These are phyloP conservation scores for Pipistrellus nathusii DNA, from an alignment of 2,797 vertebrate species.

Conservation along the genomic window DNA sequence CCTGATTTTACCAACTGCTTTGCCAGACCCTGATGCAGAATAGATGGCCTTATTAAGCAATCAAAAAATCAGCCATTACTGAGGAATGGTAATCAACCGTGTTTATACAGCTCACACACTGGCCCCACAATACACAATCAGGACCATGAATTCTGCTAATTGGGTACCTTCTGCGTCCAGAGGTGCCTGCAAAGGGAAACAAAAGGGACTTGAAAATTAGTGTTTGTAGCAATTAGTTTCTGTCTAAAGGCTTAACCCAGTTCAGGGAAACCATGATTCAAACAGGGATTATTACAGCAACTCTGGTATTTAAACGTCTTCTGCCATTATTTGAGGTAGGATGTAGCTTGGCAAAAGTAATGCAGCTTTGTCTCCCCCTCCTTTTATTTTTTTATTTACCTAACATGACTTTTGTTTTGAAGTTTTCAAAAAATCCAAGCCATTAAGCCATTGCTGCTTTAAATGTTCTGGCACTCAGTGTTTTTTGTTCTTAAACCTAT, in stretches of 20 bases:
- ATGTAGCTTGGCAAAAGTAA: slow-evolving; percentile 86
- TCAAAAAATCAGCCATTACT: slow-evolving; percentile 89
- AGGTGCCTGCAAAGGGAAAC: slow-evolving; percentile 89
- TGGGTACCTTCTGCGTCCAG: slow-evolving; percentile 91
- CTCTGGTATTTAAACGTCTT: slow-evolving; percentile 87
- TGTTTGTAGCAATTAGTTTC: slow-evolving; percentile 91
- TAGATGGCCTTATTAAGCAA: slow-evolving; percentile 91
- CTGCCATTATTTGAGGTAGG: slow-evolving; percentile 86
- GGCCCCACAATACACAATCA: slow-evolving; percentile 91
- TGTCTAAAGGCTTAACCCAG: slow-evolving; percentile 89
- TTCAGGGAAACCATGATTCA: slow-evolving; percentile 88
- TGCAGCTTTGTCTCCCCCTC: slow-evolving; percentile 72
- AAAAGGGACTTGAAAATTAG: slow-evolving; percentile 90
- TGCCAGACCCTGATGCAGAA: slow-evolving; percentile 88
- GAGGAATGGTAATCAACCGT: slow-evolving; percentile 90
- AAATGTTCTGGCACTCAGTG: slow-evolving; percentile 74
- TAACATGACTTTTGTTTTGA: slow-evolving; percentile 83
- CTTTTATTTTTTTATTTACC: slow-evolving; percentile 67
- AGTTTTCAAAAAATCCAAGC: slow-evolving; percentile 84
- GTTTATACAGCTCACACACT: slow-evolving; percentile 88
- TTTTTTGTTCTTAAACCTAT: slow-evolving; percentile 74
- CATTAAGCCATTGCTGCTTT: slow-evolving; percentile 80
- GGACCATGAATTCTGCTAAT: slow-evolving; percentile 92
- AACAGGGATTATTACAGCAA: slow-evolving; percentile 88
- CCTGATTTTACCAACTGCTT: slow-evolving; percentile 89